A percentile compares a stretch with the other conserved stretches of the same genome.
Conservation (phyloP, 2,888 invertebrate species). For the Pyrrhosoma nymphula region DNA sequence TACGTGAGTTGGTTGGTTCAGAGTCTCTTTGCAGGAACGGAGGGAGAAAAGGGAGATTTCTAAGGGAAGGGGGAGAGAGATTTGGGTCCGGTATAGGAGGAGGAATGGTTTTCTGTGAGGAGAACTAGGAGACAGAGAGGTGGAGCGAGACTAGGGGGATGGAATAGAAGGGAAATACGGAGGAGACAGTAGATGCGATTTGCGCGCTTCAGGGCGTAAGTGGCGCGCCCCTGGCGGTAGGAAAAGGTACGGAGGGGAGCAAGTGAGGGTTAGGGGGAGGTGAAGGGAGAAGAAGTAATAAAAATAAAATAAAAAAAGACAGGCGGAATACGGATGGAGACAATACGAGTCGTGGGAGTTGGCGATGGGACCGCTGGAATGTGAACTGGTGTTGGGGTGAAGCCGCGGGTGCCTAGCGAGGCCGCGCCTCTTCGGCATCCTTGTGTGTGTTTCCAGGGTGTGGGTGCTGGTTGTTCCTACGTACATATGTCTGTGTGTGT, state of each 20-base stretch:
- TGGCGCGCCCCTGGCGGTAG: background rate
- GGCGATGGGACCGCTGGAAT: background rate
- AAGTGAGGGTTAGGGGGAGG: background rate
- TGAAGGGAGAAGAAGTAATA: background rate
- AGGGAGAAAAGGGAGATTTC: background rate
- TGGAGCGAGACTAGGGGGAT: background rate
- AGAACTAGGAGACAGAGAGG: background rate
- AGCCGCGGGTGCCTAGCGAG: too few relatives aligned
- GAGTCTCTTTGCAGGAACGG: background rate
- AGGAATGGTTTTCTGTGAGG: background rate
- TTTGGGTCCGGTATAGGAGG: background rate
- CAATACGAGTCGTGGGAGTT: background rate
- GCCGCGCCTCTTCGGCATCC: background rate
- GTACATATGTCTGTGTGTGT: background rate
- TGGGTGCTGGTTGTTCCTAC: background rate
- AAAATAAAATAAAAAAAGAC: background rate
- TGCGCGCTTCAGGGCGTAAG: background rate
- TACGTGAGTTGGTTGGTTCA: constrained; percentile 2
- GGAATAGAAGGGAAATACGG: background rate
- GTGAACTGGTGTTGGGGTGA: too few relatives aligned
- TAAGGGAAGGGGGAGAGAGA: background rate
- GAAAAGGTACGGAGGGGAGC: background rate
- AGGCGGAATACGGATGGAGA: background rate
- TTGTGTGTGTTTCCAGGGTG: background rate
- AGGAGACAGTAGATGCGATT: constrained; percentile 16